Base-by-base conservation (phyloP, 1,140 invertebrate species). In the Manduca sexta region DNA sequence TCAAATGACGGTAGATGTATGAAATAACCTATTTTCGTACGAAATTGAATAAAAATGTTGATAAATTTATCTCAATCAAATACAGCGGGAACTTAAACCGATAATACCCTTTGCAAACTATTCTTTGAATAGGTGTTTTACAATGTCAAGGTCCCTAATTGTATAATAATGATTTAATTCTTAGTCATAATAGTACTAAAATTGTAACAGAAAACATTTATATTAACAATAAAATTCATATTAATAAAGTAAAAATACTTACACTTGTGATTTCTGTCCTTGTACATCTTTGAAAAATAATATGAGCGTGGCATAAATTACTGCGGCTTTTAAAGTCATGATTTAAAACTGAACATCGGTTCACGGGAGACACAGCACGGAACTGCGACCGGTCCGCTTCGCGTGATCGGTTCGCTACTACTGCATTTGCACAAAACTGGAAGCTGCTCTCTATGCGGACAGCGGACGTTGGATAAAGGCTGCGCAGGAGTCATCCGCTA, bases 331-430 rank as follows among this genome's bases (percentile, higher is more conserved):
- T 60, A 60, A 44, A 49, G 52, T 63, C 69, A 74, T 77, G 50
- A 55, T 68, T 49, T 40, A 48, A 38, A 51, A 60, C 26, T 49
- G 43, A 50, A 58, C 55, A 58, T 58, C 37, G 34, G 45, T 34
- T 40, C 34, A 35, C 39, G 49, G 38, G 45, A 40, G 30, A n/a
- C 45, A 3, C 37, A 39, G 52, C 54, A 46, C 49, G n/a, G 29
- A 45, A 39, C 43, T 45, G 56, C 53, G 54, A 56, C 21, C 55
- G 66, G 80, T 74, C 69, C 64, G 70, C 54, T 64, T 60, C 64
- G 75, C 70, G 60, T 56, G 69, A 72, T 69, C 57, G 72, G 53
- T 65, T 69, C 65, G 64, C 65, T 52, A 69, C 60, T 67, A 84
- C 77, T 84, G 69, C 62, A 52, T 44, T 44, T 52, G 53, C 56